Base-by-base conservation (phyloP, 2,797 vertebrate genomes). In the Oreochromis grahami region DNA sequence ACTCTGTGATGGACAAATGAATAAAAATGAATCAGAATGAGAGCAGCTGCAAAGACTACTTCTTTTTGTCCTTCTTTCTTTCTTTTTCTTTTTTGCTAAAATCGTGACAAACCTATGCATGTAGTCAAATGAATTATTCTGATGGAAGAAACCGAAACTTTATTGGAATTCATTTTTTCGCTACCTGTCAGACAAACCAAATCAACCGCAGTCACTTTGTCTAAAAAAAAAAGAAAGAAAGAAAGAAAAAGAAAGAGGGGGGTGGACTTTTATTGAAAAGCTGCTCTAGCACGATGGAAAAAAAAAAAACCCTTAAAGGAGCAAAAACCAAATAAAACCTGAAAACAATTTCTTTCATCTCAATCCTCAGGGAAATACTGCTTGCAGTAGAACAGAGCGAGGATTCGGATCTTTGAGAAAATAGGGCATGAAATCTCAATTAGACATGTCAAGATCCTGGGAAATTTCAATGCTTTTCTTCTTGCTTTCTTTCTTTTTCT, bases 391-490 rank as follows among this genome's bases (percentile, higher is more conserved):
- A 89, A 86, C 76, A 80, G 77, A 86, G 84, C 36, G 17, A 86
- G 88, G 65, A 82, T 90, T 92, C 10, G 43, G 87, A 91, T 93
- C 88, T 88, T 48, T 55, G 87, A 86, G 90, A 94, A 95, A 94
- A 95, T 92, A 95, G 92, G 93, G 79, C 94, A 93, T 93, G 91
- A 94, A 96, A 94, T 95, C 91, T 95, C 94, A 95, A 93, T 95
- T 94, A 96, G 84, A 93, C 53, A 83, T 93, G 92, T 95, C 92
- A 91, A 93, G 94, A 95, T 94, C 88, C 91, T 79, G 84, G 85
- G 89, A 91, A 93, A 93, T 95, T 89, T 95, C 87, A 89, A 89
- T 92, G 87, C 32, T 79, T 88, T 84, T 79, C 79, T 83, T 68
- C 1, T 78, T 86, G 29, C 53, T 56, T 56, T 26, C 4, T 8